Evolutionary conservation across 2,113 vertebrate genomes (phyloP).

Genomic region (Trematocara variabile): DNA sequence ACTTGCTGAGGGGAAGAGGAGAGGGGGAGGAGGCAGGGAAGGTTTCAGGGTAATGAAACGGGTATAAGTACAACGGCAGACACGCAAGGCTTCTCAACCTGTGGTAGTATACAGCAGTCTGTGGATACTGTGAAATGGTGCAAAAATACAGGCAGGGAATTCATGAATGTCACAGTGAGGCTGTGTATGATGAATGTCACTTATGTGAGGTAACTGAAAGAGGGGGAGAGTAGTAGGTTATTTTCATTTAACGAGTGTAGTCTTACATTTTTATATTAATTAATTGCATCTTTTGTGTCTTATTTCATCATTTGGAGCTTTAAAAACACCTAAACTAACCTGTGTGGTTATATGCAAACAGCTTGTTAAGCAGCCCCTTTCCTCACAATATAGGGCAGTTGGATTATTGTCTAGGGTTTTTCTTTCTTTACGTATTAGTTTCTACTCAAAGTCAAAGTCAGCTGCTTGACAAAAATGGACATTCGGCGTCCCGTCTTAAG

Average conservation of each 20-base stretch:
- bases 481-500: neutral
- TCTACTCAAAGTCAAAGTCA: neutral
- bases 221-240: neutral
- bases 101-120: neutral
- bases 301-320: neutral
- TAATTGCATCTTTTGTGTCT: neutral
- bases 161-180: neutral
- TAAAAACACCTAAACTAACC: neutral
- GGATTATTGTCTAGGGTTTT: neutral
- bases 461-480: neutral
- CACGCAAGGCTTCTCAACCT: neutral
- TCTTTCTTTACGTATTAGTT: neutral
- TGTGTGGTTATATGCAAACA: neutral
- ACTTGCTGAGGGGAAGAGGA: conserved; percentile 39
- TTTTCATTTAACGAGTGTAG: neutral
- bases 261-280: neutral
- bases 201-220: neutral
- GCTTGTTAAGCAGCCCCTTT: neutral
- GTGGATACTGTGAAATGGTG: neutral
- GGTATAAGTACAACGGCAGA: neutral
- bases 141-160: neutral
- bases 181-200: neutral
- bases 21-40: neutral
- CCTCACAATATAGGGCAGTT: neutral
- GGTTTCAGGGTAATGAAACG: conserved; percentile 33